A percentile compares a stretch with the other conserved stretches of the same genome.
These are phyloP conservation scores for Dicrurus megarhynchus DNA, from an alignment of 2,113 vertebrate genomes.

Conservation along the genomic window DNA sequence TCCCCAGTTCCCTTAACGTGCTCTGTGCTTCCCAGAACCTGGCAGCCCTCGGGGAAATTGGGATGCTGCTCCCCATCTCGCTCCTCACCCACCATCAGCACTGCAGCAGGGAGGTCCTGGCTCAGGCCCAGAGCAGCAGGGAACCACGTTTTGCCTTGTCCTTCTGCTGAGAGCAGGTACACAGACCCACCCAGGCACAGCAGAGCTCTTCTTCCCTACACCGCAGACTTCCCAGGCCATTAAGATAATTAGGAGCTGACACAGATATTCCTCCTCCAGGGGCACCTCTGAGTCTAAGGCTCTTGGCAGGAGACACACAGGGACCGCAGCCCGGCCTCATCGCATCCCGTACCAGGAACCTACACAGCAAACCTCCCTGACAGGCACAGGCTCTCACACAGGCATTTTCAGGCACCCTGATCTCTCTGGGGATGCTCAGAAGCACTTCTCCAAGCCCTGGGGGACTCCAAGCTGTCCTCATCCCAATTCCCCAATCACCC, in stretches of 20 bases:
- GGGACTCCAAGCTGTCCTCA: neutral
- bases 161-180: neutral
- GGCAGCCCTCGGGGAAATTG: neutral
- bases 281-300: neutral
- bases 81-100: neutral
- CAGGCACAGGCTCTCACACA: neutral
- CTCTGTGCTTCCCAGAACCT: conserved; percentile 22
- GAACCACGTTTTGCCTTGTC: neutral
- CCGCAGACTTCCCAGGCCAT: neutral
- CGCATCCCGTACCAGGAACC: fast-evolving
- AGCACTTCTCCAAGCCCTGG: neutral
- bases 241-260: conserved; percentile 27
- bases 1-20: neutral
- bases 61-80: neutral
- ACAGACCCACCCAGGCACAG: neutral
- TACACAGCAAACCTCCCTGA: neutral
- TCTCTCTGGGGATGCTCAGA: neutral
- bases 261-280: neutral
- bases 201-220: neutral
- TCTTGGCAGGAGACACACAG: neutral
- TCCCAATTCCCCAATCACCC: neutral
- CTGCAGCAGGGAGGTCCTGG: neutral
- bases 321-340: fast-evolving
- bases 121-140: neutral
- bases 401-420: neutral